phyloP scores from a whole-genome alignment of 2,888 invertebrate genomes.

The Epirrhoe tristata region DNA sequence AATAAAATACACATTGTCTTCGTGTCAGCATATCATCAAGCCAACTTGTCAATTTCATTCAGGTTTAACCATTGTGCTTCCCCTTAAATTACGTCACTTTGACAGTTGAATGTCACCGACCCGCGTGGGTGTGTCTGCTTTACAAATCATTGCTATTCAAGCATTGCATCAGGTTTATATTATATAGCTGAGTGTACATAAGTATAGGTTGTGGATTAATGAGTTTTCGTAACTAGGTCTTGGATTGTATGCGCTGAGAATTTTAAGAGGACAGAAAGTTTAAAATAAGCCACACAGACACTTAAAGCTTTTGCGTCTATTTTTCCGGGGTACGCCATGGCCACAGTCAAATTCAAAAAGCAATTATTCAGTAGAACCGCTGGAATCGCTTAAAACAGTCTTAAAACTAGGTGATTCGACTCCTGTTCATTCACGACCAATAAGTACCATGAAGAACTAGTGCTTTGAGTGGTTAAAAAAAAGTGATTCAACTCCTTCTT shows the following conservation, averaged over 20 bases:
- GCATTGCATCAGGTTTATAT: not conserved
- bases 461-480: no score
- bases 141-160: conserved; percentile 15
- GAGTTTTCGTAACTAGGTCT: not conserved
- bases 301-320: not conserved
- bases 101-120: conserved; percentile 35
- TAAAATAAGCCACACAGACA: not conserved
- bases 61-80: conserved; percentile 2
- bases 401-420: no score
- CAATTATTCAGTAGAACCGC: no score
- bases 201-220: not conserved
- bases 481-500: no score
- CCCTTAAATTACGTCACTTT: conserved; percentile 30
- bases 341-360: no score
- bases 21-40: not conserved
- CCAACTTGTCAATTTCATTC: not conserved
- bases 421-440: no score
- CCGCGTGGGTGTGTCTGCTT: conserved; percentile 30
- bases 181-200: conserved; percentile 2
- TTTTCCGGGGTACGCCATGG: no score
- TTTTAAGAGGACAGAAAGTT: not conserved
- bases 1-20: not conserved
- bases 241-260: no score
- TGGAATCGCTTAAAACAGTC: no score
- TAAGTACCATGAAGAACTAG: no score